Conservation (phyloP, 2,113 vertebrate species). For the Loxodonta africana region DNA sequence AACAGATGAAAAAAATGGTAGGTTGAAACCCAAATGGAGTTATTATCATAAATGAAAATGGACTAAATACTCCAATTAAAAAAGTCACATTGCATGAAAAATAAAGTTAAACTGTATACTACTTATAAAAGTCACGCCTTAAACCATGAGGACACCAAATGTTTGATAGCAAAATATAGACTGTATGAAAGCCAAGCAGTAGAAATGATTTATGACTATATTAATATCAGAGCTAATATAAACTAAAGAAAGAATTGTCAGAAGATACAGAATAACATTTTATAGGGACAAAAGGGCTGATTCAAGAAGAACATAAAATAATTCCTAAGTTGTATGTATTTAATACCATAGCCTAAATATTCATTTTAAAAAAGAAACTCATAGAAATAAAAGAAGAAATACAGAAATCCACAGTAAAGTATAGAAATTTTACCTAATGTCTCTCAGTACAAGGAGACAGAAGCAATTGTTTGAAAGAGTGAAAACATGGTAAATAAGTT, state of each 20-base stretch:
- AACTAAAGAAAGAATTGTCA: not conserved
- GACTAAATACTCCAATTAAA: not conserved
- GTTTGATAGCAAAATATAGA: not conserved
- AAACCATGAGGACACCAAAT: not conserved
- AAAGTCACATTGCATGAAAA: not conserved
- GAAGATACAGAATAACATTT: not conserved
- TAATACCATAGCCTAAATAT: not conserved
- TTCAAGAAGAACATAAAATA: not conserved
- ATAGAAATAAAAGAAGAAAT: not conserved
- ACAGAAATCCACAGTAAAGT: not conserved
- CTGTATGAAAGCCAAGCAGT: not conserved
- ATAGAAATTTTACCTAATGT: not conserved
- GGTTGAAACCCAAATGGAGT: not conserved
- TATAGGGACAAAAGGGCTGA: not conserved
- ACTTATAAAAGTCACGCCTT: not conserved
- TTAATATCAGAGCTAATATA: not conserved
- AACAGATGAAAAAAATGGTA: not conserved
- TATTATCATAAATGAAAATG: not conserved
- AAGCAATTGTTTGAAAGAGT: not conserved
- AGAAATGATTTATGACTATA: not conserved
- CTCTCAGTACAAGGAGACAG: not conserved
- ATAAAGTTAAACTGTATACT: not conserved
- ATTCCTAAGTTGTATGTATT: not conserved
- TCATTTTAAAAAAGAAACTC: not conserved
- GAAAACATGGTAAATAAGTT: not conserved